Evolutionary conservation across 2,113 vertebrate genomes (phyloP), one percentile per base, ranked within the genome.

Genomic region (Tamias sibiricus): DNA sequence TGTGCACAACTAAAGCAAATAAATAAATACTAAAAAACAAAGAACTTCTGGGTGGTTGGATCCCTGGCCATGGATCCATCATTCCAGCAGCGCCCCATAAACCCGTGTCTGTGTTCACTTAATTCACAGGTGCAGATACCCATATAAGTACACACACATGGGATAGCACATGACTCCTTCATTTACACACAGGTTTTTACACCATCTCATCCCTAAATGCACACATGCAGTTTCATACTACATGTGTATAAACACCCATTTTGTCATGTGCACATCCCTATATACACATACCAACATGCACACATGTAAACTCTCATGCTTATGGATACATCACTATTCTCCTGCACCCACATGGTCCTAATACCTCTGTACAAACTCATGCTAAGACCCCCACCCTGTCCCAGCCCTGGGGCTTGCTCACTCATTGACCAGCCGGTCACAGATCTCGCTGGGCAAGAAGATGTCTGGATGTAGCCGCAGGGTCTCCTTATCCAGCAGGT

Each of bases 371-470:
- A 12, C 32, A 13, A 0, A 5, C 14, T 44, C 40, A 47, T 10
- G n/a, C 40, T 19, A 30, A 47, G 57, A 30, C 87, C 20, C 14
- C 28, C 32, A 32, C 68, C 88, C 30, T 10, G 12, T 14, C 77
- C 76, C 62, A 1, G 32, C 57, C 81, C 54, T 13, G 59, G 54
- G 42, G 99, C 0, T 57, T 42, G 71, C 97, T 97, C 99, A 99
- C 99, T 99, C 99, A 2, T 99, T 99, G 97, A 99, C 99, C 0
- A 99, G 99, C 93, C 99, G 99, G 98, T 99, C 99, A 12, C 99
- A 99, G 98, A 99, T 99, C 98, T 99, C 99, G 37, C 99, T 99
- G 10, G 99, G 99, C 88, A 99, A 98, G 98, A 99, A 99, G 97
- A 99, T 98, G 97, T 99, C 99, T 0, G 99, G 99, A 32, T 99